Evolutionary conservation across 2,888 invertebrate species (phyloP).

Genomic region (Drosophila nr. medialis): DNA sequence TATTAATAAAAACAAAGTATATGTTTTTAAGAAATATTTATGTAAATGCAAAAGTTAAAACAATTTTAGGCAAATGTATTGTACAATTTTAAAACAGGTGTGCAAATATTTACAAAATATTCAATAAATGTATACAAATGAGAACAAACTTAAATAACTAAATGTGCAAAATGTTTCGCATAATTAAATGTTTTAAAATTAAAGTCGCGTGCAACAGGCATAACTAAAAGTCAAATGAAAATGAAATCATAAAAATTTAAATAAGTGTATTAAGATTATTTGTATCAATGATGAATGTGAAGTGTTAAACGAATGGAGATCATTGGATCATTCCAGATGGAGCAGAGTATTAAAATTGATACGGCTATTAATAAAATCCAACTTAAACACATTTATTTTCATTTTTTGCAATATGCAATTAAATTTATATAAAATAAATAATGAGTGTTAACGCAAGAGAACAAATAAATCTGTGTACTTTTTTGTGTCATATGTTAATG

Average conservation of each 20-base stretch:
- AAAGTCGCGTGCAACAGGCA: background rate
- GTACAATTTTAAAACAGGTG: background rate
- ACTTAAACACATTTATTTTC: constrained; percentile 24
- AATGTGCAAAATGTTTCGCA: constrained; percentile 14
- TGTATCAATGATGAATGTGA: constrained; percentile 38
- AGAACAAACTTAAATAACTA: background rate
- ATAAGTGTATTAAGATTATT: constrained; percentile 25
- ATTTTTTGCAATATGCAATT: constrained; percentile 19
- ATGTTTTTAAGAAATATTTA: constrained; percentile 5
- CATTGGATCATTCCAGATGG: constrained; percentile 31
- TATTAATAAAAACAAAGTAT: background rate
- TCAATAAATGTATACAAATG: background rate
- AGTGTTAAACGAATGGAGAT: constrained; percentile 26
- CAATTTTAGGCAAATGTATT: constrained; percentile 7
- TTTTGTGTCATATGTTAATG: background rate
- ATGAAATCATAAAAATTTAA: constrained; percentile 24
- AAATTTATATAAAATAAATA: constrained; percentile 53
- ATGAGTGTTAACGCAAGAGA: constrained; percentile 40
- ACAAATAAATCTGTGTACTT: background rate
- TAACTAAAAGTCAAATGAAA: constrained; percentile 6
- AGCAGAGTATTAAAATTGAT: constrained; percentile 53
- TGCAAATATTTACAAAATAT: background rate
- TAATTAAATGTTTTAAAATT: constrained; percentile 18
- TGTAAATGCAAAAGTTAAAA: constrained; percentile 37
- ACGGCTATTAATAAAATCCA: constrained; percentile 27